Evolutionary conservation across 2,113 vertebrate species (phyloP), one percentile per base, ranked within the genome.

Genomic region (Rousettus leschenaultii): DNA sequence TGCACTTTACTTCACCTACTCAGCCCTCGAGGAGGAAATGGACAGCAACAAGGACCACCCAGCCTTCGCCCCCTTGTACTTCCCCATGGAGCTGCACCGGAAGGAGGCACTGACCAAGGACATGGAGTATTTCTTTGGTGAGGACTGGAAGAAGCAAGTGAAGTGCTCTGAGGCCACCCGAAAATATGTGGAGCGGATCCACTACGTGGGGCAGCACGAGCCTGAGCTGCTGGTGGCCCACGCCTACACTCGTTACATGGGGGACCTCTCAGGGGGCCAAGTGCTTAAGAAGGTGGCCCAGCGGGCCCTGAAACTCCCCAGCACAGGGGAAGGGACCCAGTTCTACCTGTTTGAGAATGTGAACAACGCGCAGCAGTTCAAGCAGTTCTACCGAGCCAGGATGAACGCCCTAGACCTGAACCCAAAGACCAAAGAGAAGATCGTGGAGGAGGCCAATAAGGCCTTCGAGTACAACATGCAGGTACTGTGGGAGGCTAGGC

Each of bases 171-270:
- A 99, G 45, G 99, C 99, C 74, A 98, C 99, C 6, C 98, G 98
- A 87, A 97, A 88, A 1, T 99, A 99, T 0, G 99, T 99, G 96
- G 99, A 99, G 33, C 99, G 99, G 79, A 99, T 99, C 98, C 99
- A 98, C 85, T 97, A 99, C 0, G 98, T 99, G 30, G 99, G 99
- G 19, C 98, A 96, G 74, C 97, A 99, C 0, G 98, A 99, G 94
- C 99, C 99, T 0, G 99, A 98, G 97, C 98, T 99, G 95, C 98
- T 99, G 89, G 99, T 99, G 97, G 99, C 99, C 84, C 99, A 99
- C 0, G 99, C 99, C 68, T 99, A 99, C 91, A 99, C 99, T 3
- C 99, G 99, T 95, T 99, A 99, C 98, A 99, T 99, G 99, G 99
- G 99, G 13, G 99, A 99, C 98, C 99, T 99, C n/a, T 99, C 99